Percentiles rank a stretch among this genome's conserved stretches.
Conservation (phyloP, 2,797 vertebrate genomes). For the Champsocephalus gunnari region DNA sequence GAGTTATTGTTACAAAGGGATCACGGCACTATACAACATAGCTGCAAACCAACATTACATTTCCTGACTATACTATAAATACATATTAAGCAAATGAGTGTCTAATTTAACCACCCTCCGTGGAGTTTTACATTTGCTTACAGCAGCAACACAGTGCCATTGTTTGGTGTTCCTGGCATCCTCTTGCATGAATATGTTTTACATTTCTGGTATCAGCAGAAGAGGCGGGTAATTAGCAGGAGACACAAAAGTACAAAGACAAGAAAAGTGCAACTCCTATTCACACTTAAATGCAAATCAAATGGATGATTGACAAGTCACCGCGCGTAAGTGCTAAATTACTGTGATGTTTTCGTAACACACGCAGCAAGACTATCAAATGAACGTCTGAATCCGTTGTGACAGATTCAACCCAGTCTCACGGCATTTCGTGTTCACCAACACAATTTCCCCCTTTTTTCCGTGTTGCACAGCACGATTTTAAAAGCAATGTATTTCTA, state of each 20-base stretch:
- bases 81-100: conserved; percentile 39
- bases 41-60: not conserved
- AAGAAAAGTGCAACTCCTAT: conserved; percentile 49
- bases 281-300: conserved; percentile 43
- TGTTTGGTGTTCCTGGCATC: conserved; percentile 31
- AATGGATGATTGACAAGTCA: conserved; percentile 62
- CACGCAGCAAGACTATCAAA: not conserved
- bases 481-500: too few species aligned
- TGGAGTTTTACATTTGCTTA: conserved; percentile 40
- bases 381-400: not conserved
- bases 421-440: too few species aligned
- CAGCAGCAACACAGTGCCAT: conserved; percentile 17
- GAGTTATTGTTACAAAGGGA: conserved; percentile 15
- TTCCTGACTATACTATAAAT: conserved; percentile 4
- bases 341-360: conserved; percentile 23
- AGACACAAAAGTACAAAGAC: conserved; percentile 41
- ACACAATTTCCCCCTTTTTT: too few species aligned
- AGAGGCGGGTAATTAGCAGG: conserved; percentile 57
- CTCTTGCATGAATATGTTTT: conserved; percentile 35
- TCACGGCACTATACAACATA: not conserved
- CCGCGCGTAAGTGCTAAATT: conserved; percentile 27
- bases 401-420: not conserved
- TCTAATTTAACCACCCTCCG: conserved; percentile 15
- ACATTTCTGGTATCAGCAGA: conserved; percentile 28
- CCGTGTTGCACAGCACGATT: too few species aligned